These are phyloP conservation scores for Vandiemenella viatica DNA, from an alignment of 2,888 invertebrate species.

Conservation along the genomic window DNA sequence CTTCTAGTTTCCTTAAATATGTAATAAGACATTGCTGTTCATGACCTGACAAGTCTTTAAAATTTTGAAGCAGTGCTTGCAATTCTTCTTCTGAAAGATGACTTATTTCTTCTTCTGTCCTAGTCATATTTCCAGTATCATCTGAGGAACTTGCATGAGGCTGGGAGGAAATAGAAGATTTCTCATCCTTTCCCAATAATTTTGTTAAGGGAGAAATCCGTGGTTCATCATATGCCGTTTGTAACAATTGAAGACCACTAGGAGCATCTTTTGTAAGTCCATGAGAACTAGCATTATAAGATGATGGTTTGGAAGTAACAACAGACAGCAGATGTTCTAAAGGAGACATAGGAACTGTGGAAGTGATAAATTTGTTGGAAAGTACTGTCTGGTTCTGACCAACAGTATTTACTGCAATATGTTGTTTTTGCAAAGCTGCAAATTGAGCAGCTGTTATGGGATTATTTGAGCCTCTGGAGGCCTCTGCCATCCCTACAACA, in stretches of 20 bases:
- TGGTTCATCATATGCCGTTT: slow-evolving; percentile 20
- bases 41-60: slow-evolving; percentile 61
- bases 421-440: background rate
- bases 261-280: background rate
- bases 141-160: background rate
- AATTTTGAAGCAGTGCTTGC: slow-evolving; percentile 63
- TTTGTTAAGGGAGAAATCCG: slow-evolving; percentile 1
- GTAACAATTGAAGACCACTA: slow-evolving; percentile 18
- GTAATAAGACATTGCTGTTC: slow-evolving; percentile 72
- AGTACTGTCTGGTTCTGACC: background rate
- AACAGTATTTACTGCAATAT: background rate
- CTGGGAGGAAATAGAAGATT: no score
- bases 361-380: no score
- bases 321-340: background rate
- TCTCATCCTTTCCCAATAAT: background rate
- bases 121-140: background rate
- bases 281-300: background rate
- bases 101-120: slow-evolving; percentile 38
- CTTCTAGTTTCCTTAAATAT: slow-evolving; percentile 66
- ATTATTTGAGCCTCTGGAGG: slow-evolving; percentile 24
- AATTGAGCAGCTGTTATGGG: slow-evolving; percentile 4
- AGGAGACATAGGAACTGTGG: no score
- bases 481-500: slow-evolving; percentile 55
- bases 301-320: background rate
- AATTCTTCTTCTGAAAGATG: slow-evolving; percentile 65